Evolutionary conservation across 2,888 invertebrate genomes (phyloP), one percentile per base, ranked within the genome.

Genomic region (Chloromyia formosa): DNA sequence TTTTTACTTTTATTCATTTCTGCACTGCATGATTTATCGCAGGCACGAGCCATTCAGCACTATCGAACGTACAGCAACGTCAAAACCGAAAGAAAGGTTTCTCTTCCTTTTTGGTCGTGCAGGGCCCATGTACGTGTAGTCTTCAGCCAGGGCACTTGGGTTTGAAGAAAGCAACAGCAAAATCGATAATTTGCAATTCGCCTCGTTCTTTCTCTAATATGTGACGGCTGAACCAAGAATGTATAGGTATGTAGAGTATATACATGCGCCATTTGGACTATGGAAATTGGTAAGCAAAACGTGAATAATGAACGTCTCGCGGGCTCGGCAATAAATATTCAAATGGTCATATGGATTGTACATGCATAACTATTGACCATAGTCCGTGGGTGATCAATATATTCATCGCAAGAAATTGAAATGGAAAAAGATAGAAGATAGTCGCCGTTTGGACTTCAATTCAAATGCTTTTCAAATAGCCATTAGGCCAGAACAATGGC

Each of bases 11-110:
- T 73, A 45, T 73, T 49, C 73, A 60, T 61, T 60, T 40, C 61
- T 61, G 60, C 23, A 53, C 61, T 61, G 73, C 73, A 73, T 77
- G 77, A 77, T 77, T 77, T 77, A 77, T 77, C 66, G 74, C 16
- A 71, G 75, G 77, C 77, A 77, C 77, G 77, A 77, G 77, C 77
- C 77, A 77, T 23, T 71, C 58, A 40, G 27, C 27, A 35, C 7
- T 35, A 7, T 35, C 3, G 27, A 35, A 12, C 71, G n/a, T 35
- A 35, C 7, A 56, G 72, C 35, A 23, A 61, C 61, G 49, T 61
- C 20, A 54, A 40, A 27, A 14, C n/a, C 49, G 23, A 53, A 71
- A 69, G 71, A 71, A 35, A 35, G 27, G 27, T 7, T 71, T 71
- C 40, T n/a, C 56, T 54, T 56, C 42, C 71, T 56, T 40, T 27